A percentile compares a stretch with the other conserved stretches of the same genome.
Evolutionary conservation across 1,140 invertebrate species (phyloP).

Genomic region (Apocrypta bakeri): DNA sequence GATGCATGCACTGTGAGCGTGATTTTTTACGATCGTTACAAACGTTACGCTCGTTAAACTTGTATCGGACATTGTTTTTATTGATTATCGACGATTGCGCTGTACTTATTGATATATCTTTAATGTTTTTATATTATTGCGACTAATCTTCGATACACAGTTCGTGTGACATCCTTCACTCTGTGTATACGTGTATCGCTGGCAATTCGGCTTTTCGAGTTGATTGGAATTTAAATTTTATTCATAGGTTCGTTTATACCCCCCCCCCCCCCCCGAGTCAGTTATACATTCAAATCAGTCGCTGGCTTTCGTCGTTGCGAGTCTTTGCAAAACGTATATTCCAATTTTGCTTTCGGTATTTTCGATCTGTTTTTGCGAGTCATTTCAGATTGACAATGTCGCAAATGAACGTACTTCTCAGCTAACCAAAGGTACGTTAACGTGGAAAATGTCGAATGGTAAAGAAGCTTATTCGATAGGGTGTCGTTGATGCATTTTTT

Average conservation of each 20-base stretch:
- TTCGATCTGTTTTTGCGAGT: conserved; percentile 12
- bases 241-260: conserved; percentile 62
- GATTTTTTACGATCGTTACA: not conserved
- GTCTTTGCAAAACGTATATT: conserved; percentile 25
- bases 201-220: conserved; percentile 32
- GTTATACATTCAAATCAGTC: conserved; percentile 63
- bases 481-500: too few relatives aligned
- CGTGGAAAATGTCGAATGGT: too few relatives aligned
- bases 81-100: not conserved
- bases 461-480: too few relatives aligned
- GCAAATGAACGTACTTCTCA: not conserved
- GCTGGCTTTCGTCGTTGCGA: conserved; percentile 8
- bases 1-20: not conserved
- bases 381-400: conserved; percentile 25
- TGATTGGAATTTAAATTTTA: conserved; percentile 65
- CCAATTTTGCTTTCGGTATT: not conserved
- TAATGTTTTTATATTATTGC: not conserved
- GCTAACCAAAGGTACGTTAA: too few relatives aligned
- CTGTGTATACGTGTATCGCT: not conserved
- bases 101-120: not conserved
- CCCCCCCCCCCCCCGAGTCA: too few relatives aligned
- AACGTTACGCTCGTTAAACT: too few relatives aligned
- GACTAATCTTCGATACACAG: too few relatives aligned
- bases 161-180: not conserved
- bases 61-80: too few relatives aligned